phyloP scores from a whole-genome alignment of 1,140 invertebrate species.

The Bilobella aurantiaca region DNA sequence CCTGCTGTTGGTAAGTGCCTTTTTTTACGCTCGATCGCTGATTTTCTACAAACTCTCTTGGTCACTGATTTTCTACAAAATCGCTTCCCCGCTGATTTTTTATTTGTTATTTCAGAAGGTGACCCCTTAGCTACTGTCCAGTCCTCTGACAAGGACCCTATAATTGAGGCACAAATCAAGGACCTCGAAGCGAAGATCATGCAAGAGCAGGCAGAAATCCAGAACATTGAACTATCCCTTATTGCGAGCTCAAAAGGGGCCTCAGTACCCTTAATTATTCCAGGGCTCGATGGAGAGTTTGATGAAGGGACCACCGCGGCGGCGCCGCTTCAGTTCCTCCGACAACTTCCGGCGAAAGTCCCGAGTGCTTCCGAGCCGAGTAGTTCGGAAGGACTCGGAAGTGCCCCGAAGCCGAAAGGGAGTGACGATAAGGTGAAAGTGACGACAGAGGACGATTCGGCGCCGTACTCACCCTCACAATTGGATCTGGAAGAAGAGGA shows the following conservation, averaged over 20 bases:
- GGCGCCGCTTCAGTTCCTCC: background rate
- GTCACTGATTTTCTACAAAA: background rate
- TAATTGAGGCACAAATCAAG: conserved; percentile 15
- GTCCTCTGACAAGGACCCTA: too few relatives aligned
- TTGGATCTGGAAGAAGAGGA: background rate
- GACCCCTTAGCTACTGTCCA: too few relatives aligned
- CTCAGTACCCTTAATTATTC: conserved; percentile 13
- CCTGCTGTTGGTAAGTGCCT: background rate
- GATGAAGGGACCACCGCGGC: background rate
- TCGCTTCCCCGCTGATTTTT: background rate
- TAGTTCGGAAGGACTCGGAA: background rate
- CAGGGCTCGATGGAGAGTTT: conserved; percentile 31
- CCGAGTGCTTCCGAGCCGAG: background rate
- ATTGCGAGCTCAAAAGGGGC: conserved; percentile 1
- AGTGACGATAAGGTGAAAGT: background rate
- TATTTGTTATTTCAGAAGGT: background rate
- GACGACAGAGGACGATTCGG: background rate
- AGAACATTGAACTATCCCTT: conserved; percentile 10
- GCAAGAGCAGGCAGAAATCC: conserved; percentile 20
- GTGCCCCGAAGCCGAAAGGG: background rate
- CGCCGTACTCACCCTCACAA: background rate
- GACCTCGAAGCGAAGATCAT: conserved; percentile 23
- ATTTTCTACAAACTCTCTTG: background rate
- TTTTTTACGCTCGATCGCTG: background rate
- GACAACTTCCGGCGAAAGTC: background rate